Percentiles rank a stretch among this genome's conserved stretches.
Evolutionary conservation across 2,888 invertebrate species (phyloP).

Genomic region (Melieria picta): DNA sequence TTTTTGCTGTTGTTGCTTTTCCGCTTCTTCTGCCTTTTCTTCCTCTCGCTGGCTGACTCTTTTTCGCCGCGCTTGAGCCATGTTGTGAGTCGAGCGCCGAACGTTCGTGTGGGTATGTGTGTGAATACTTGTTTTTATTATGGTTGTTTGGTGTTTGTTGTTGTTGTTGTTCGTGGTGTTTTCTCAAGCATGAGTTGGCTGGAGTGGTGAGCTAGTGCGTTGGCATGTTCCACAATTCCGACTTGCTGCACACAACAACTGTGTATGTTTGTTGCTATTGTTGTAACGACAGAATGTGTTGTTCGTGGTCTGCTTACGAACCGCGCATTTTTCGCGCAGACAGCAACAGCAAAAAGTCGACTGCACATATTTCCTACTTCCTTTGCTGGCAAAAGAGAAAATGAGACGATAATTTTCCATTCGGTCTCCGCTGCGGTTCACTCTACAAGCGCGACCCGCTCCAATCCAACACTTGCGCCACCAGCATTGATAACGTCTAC

Average conservation of each 20-base stretch:
- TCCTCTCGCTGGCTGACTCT: slow-evolving; percentile 15
- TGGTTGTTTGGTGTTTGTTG: slow-evolving; percentile 6
- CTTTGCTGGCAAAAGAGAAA: slow-evolving; percentile 16
- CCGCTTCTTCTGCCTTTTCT: slow-evolving; percentile 26
- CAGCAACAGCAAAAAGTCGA: slow-evolving; percentile 13
- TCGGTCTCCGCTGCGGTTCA: too few relatives aligned
- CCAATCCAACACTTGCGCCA: too few relatives aligned
- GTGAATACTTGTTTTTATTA: neutral
- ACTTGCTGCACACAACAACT: neutral
- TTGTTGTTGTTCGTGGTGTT: neutral
- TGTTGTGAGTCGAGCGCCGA: slow-evolving; percentile 13
- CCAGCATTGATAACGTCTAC: too few relatives aligned
- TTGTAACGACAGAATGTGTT: slow-evolving; percentile 14
- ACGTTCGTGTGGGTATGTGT: slow-evolving; percentile 17
- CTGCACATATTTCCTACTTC: slow-evolving; percentile 23
- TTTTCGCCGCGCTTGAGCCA: slow-evolving; percentile 5
- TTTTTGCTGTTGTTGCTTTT: slow-evolving; percentile 32
- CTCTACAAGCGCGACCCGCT: too few relatives aligned
- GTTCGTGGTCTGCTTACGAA: slow-evolving; percentile 6
- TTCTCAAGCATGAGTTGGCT: neutral
- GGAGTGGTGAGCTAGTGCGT: neutral
- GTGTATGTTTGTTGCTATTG: slow-evolving; percentile 16
- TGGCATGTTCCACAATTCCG: slow-evolving; percentile 42
- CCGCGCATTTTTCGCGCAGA: slow-evolving; percentile 6
- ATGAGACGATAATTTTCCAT: too few relatives aligned